Evolutionary conservation across 1,140 invertebrate species (phyloP), one percentile per base, ranked within the genome.

Genomic region (Anthonomus grandis): DNA sequence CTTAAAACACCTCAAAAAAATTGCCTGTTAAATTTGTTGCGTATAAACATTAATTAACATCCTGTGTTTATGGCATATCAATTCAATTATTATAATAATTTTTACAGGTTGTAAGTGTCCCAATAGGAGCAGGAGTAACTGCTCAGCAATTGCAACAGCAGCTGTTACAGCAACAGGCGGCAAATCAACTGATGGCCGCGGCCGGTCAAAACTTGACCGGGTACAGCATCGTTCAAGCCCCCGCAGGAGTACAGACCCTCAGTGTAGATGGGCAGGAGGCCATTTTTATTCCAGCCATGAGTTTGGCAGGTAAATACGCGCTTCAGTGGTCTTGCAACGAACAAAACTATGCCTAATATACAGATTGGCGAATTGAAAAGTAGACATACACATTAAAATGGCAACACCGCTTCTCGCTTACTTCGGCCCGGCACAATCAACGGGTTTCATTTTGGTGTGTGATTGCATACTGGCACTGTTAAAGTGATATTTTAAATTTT

Each of bases 201-300:
- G 57, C 63, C 13, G 69, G 67, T 10, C 80, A 75, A 63, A 79
- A 76, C 65, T 76, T 72, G 67, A 66, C 74, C 49, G 84, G 83
- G 12, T 87, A 86, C 68, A 87, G 79, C 57, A 77, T 83, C 2
- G 77, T 82, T 21, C 83, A 85, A 42, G 70, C 71, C 1, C 57
- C 57, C 6, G 39, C 46, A 22, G 55, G 55, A 12, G 86, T 93
- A 81, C 92, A 95, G 73, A 89, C 90, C 0, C 87, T 96, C 6
- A 93, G 90, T 17, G 88, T 95, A 4, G 92, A 95, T 73, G 92
- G 92, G 0, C 92, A 95, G 69, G 93, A 95, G 69, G 91, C 91
- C 0, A 79, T 95, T 18, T 90, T 95, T 71, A 90, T 93, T 67
- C 91, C 90, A 38, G 83, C 73, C 34, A 71, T 71, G 69, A 67